Evolutionary conservation across 2,113 vertebrate species (phyloP), one percentile per base, ranked within the genome.

Genomic region (Engystomops pustulosus): DNA sequence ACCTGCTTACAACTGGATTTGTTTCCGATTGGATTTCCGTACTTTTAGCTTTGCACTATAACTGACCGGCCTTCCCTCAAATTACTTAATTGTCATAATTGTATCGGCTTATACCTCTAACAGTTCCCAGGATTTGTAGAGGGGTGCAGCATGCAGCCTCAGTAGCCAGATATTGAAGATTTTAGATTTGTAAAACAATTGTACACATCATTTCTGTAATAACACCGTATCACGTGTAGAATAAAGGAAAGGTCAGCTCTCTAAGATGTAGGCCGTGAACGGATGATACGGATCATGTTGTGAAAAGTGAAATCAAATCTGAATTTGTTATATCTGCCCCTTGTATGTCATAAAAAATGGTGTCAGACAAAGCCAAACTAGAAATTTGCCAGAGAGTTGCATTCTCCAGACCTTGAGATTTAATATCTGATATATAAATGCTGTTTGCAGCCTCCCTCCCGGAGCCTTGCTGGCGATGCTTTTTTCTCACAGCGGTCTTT

Each of bases 401-500:
- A 49, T 76, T 60, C 71, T 75, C 10, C 15, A 84, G 81, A 77
- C 71, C 81, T 77, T 68, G 81, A 84, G 81, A 84, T 67, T 84
- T 76, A 67, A 84, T 74, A 84, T 84, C 58, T 51, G 47, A 76
- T 76, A 84, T 67, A 84, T 84, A 67, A 84, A 84, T 84, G 71
- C 30, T n/a, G 44, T 74, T 84, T 71, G 76, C 81, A 84, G 30
- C 58, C 44, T 76, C 81, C 58, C 51, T 76, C 81, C 68, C 71
- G 6, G 30, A 76, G 71, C 27, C 23, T 20, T 30, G 44, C 71
- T 67, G 18, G 44, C 81, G 67, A 32, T 27, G 55, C 81, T 84
- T 84, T 84, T 71, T 76, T 77, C 58, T 76, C 81, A 77, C 81
- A 84, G 81, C 81, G 47, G 81, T 84, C 44, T 77, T 77, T 77